Percentiles rank a stretch among this genome's conserved stretches.
Conservation (phyloP, 2,113 vertebrate genomes). For the Brachypteracias leptosomus region DNA sequence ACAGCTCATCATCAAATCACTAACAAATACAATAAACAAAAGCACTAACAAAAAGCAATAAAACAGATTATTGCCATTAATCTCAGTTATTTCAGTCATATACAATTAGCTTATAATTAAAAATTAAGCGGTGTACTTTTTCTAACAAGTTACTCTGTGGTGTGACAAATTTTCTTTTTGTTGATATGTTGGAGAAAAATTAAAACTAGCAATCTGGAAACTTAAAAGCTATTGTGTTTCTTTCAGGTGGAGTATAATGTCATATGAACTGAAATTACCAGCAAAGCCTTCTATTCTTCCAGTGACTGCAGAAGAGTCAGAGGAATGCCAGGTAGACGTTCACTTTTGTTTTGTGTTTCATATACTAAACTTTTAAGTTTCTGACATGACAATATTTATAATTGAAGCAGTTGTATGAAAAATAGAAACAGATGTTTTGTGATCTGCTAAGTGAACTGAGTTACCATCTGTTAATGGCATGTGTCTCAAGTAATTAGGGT, state of each 20-base stretch:
- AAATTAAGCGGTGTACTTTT: not conserved
- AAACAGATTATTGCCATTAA: not conserved
- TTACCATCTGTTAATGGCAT: not conserved
- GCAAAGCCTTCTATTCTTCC: conserved; percentile 87
- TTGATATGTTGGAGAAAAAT: not conserved
- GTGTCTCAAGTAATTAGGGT: not conserved
- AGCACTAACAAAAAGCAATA: too few relatives aligned
- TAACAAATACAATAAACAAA: too few relatives aligned
- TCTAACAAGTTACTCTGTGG: not conserved
- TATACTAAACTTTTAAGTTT: not conserved
- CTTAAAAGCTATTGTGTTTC: not conserved
- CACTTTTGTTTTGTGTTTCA: not conserved
- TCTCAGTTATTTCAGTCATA: not conserved
- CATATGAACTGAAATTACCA: conserved; percentile 95
- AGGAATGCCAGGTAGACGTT: conserved; percentile 86
- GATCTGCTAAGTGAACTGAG: not conserved
- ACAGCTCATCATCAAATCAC: not conserved
- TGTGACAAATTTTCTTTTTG: not conserved
- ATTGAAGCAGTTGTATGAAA: not conserved
- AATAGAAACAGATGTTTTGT: not conserved
- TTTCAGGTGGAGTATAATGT: conserved; percentile 98
- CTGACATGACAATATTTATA: not conserved
- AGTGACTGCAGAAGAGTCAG: conserved; percentile 82
- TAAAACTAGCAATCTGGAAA: not conserved
- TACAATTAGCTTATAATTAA: not conserved